These are phyloP conservation scores for Drosophila willistoni DNA, from an alignment of 1,140 invertebrate species.

Conservation along the genomic window DNA sequence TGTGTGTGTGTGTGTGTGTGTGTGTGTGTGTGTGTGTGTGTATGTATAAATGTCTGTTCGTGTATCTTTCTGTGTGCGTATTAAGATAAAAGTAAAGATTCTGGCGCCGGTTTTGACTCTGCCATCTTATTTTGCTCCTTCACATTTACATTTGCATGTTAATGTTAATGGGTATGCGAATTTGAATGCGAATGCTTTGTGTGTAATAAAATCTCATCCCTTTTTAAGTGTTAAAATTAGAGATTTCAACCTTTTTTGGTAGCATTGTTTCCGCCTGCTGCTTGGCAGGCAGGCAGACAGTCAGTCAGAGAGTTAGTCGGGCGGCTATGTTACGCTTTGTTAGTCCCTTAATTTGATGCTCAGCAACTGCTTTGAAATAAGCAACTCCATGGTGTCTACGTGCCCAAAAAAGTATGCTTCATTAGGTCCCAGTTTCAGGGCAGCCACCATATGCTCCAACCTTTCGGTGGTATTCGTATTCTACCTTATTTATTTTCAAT, in stretches of 20 bases:
- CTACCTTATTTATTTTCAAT: constrained; percentile 74
- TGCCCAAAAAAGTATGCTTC: constrained; percentile 38
- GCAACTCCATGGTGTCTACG: neutral
- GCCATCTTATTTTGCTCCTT: constrained; percentile 27
- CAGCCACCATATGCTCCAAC: constrained; percentile 23
- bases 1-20: neutral
- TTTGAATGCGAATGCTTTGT: constrained; percentile 56
- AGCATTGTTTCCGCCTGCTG: constrained; percentile 32
- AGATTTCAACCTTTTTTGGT: constrained; percentile 59
- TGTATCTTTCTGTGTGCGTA: constrained; percentile 9
- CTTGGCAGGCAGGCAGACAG: neutral
- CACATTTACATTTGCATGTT: constrained; percentile 60
- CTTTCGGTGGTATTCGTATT: constrained; percentile 7
- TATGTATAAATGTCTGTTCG: neutral
- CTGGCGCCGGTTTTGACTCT: constrained; percentile 19
- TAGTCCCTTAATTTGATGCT: constrained; percentile 54
- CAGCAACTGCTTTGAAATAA: constrained; percentile 42
- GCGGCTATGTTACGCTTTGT: constrained; percentile 48
- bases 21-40: neutral
- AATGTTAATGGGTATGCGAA: constrained; percentile 66
- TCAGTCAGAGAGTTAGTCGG: neutral
- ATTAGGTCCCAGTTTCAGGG: constrained; percentile 41
- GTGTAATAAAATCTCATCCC: constrained; percentile 66
- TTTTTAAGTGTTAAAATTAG: constrained; percentile 63
- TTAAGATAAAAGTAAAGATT: constrained; percentile 52